Evolutionary conservation across 1,140 invertebrate species (phyloP), one percentile per base, ranked within the genome.

Genomic region (Cataglyphis hispanica): DNA sequence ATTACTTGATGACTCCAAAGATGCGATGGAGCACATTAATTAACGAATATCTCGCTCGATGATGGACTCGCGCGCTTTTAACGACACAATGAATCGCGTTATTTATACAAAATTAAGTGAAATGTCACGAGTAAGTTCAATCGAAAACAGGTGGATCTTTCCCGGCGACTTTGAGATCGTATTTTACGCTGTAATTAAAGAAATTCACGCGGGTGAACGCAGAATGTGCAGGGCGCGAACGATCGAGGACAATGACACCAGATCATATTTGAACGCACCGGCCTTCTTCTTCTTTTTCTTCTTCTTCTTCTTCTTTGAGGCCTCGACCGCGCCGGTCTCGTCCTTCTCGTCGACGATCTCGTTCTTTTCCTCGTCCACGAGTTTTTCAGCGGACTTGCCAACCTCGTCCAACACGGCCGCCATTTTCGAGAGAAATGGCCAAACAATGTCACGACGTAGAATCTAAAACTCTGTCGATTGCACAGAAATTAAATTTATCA

Each of bases 221-320:
- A 8, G 10, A 13, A 2, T 13, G 19, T 37, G 22, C 27, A 50
- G 16, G 4, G 46, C 46, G 50, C 31, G 31, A 40, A 72, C 37
- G 34, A 34, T 75, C 72, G 43, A 61, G 37, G 37, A 50, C 53
- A 86, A 43, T 8, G 31, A 75, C 46, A 81, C 31, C 8, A 6
- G 64, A 88, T 25, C 13, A 58, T 25, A 43, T 11, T 13, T 58
- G 25, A 72, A 92, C 95, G 93, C 92, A 96, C 96, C 96, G 88
- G 96, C 95, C 95, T 97, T 97, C 96, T 97, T 97, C 96, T 96
- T 97, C 95, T 97, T 97, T 94, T 97, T 97, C 94, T 96, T 97
- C 94, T 97, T 97, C 92, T 97, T 97, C 93, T 97, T 97, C 93
- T 97, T 96, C 90, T 97, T 97, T 13, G 96, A 96, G 61, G 96